Conservation (phyloP, 2,113 vertebrate species). For the Silurus glanis region DNA sequence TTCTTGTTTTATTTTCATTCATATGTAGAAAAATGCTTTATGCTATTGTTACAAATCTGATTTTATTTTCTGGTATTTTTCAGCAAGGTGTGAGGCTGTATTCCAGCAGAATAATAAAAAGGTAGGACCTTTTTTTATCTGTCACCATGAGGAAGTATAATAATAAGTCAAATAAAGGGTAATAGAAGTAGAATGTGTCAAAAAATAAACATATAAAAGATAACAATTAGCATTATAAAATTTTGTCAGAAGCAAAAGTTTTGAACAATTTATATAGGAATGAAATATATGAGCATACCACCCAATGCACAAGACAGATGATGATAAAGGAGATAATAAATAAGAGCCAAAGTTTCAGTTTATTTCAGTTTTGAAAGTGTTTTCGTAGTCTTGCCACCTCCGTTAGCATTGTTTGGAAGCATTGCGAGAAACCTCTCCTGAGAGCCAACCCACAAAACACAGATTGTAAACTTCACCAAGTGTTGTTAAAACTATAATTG, state of each 20-base stretch:
- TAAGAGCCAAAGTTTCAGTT: too few relatives aligned
- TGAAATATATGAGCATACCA: neutral
- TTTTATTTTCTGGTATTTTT: neutral
- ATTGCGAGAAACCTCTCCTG: neutral
- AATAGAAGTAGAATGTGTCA: too few relatives aligned
- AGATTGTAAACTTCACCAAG: too few relatives aligned
- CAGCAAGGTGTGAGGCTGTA: neutral
- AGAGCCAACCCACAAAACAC: too few relatives aligned
- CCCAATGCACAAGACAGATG: neutral
- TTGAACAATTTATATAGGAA: neutral
- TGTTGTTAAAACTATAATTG: neutral
- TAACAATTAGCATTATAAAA: neutral
- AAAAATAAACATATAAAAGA: too few relatives aligned
- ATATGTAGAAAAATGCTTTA: neutral
- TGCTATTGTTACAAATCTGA: neutral
- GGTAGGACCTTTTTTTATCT: neutral
- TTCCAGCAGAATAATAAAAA: neutral
- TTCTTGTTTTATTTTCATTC: too few relatives aligned
- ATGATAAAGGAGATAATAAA: neutral
- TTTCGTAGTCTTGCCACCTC: neutral
- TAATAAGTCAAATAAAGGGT: neutral
- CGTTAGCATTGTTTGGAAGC: neutral
- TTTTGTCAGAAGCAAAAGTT: neutral
- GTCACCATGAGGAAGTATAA: neutral
- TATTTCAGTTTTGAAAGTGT: too few relatives aligned